Evolutionary conservation across 2,113 vertebrate genomes (phyloP).

Genomic region (Mormyrus iriodes): DNA sequence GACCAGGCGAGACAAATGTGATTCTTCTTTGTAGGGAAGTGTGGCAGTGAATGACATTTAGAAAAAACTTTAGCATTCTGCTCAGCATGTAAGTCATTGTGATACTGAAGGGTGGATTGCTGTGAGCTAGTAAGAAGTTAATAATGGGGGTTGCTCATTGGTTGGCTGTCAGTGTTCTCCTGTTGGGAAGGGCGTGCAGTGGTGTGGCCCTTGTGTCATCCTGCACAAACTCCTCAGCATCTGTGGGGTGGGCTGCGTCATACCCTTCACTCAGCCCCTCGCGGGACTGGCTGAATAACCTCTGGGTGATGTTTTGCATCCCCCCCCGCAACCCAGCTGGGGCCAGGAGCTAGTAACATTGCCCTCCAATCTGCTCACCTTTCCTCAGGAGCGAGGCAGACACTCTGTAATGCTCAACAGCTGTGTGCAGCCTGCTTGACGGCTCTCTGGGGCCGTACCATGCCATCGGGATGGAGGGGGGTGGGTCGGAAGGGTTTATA

Average conservation of each 20-base stretch:
- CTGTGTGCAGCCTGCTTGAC: conserved; percentile 24
- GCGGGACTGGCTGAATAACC: too few species aligned
- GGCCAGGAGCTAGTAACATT: conserved; percentile 34
- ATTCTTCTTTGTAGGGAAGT: background rate
- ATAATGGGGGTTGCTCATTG: background rate
- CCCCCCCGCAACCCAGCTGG: background rate
- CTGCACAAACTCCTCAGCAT: too few species aligned
- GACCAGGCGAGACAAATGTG: background rate
- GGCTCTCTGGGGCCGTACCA: background rate
- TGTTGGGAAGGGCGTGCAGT: background rate
- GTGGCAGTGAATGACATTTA: background rate
- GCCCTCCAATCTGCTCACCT: conserved; percentile 36
- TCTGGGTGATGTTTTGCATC: too few species aligned
- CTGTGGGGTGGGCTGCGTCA: too few species aligned
- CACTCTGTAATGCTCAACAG: conserved; percentile 31
- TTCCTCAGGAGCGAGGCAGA: conserved; percentile 18
- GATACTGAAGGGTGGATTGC: background rate
- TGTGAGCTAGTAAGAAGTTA: background rate
- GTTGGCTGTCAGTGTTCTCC: background rate
- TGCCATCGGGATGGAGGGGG: background rate
- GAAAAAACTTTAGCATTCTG: background rate
- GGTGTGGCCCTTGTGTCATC: too few species aligned
- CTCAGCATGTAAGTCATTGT: background rate
- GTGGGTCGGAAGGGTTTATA: background rate
- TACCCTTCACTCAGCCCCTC: background rate